Conservation (phyloP, 2,113 vertebrate species). For the Maccullochella peelii region DNA sequence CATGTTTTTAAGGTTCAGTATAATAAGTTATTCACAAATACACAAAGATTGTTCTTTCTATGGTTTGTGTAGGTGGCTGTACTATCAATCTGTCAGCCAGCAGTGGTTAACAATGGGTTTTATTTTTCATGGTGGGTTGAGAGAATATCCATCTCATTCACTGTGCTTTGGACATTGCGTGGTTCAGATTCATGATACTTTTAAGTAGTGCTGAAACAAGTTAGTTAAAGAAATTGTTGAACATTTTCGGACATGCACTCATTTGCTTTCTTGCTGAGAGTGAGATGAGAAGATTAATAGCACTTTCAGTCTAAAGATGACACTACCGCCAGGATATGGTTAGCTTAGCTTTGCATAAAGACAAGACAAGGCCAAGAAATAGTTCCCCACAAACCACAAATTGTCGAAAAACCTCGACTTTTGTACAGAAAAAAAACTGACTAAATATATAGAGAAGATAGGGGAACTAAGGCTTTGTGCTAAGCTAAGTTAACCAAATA, state of each 20-base stretch:
- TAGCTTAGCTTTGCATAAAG: neutral
- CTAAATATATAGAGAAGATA: neutral
- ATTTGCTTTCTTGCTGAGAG: neutral
- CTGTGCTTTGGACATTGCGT: neutral
- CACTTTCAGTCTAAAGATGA: neutral
- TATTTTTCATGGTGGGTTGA: neutral
- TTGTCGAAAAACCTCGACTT: neutral
- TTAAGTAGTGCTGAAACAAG: neutral
- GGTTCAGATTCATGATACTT: neutral
- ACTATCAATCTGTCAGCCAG: neutral
- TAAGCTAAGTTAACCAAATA: neutral
- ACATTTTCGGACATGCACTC: neutral
- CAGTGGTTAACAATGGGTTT: neutral
- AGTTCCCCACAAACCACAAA: neutral
- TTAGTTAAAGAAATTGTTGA: neutral
- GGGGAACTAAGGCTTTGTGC: neutral
- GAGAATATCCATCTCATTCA: neutral
- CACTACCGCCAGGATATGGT: neutral
- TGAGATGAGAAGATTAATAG: neutral
- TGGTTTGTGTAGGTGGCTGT: neutral
- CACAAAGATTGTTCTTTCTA: neutral
- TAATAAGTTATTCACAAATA: slow-evolving; percentile 6
- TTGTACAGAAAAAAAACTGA: neutral
- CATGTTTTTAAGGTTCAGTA: neutral
- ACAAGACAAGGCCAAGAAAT: neutral